Percentiles rank a stretch among this genome's conserved stretches.
Conservation (phyloP, 1,140 invertebrate genomes). For the Orchestia grillus region DNA sequence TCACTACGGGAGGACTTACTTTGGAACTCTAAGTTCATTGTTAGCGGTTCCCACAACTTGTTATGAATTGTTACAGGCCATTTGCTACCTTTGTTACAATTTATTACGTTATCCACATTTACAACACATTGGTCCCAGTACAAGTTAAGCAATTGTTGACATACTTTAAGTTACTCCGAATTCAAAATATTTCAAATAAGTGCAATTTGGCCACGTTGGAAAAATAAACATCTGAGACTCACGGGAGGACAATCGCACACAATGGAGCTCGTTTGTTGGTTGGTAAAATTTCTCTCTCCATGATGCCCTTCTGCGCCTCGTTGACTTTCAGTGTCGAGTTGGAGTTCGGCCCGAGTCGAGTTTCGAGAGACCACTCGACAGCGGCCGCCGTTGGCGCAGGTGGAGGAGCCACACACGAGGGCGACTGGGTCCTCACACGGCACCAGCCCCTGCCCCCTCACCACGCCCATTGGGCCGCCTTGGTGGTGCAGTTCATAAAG, state of each 20-base stretch:
- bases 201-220: no score
- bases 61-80: no score
- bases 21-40: no score
- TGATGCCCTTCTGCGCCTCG: not conserved
- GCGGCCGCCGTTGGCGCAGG: not conserved
- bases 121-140: no score
- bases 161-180: no score
- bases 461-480: slow-evolving; percentile 16
- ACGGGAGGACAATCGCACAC: not conserved
- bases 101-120: no score
- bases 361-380: not conserved
- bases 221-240: not conserved
- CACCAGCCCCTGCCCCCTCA: slow-evolving; percentile 14
- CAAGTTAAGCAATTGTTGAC: no score
- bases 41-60: no score
- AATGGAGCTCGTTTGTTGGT: not conserved
- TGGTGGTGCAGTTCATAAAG: slow-evolving; percentile 13
- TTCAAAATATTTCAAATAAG: no score
- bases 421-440: not conserved
- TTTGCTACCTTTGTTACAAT: no score
- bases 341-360: not conserved
- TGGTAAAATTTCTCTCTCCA: not conserved
- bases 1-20: no score
- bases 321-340: not conserved
- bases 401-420: not conserved